Percentiles rank a stretch among this genome's conserved stretches.
These are phyloP conservation scores for Hoplostethus mediterraneus DNA, from an alignment of 2,797 vertebrate species.

Conservation along the genomic window DNA sequence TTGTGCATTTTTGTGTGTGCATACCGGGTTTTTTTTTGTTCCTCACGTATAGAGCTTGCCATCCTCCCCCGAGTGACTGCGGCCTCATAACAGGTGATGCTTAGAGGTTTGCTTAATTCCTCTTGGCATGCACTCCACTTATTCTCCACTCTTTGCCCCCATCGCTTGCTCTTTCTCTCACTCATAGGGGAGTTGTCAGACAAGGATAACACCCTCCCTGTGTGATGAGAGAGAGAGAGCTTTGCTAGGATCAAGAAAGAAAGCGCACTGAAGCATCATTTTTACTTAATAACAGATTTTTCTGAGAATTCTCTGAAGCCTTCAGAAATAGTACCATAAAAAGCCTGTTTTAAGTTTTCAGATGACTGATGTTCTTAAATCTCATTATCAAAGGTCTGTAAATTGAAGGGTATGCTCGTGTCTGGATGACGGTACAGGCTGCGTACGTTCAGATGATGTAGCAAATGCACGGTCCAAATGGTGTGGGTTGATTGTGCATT, in stretches of 20 bases:
- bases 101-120: slow-evolving; percentile 61
- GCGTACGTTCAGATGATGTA: no score
- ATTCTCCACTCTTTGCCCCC: slow-evolving; percentile 55
- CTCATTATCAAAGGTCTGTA: slow-evolving; percentile 44
- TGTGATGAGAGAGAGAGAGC: slow-evolving; percentile 22
- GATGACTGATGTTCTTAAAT: slow-evolving; percentile 40
- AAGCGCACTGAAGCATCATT: slow-evolving; percentile 44
- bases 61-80: slow-evolving; percentile 33
- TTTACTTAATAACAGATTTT: slow-evolving; percentile 54
- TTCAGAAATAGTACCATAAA: slow-evolving; percentile 10
- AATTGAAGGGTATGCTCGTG: slow-evolving; percentile 30
- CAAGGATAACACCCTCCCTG: slow-evolving; percentile 66
- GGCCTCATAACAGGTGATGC: slow-evolving; percentile 55
- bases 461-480: no score
- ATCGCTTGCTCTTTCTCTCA: slow-evolving; percentile 46
- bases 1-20: background rate
- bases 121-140: slow-evolving; percentile 68
- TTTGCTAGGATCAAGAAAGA: slow-evolving; percentile 46
- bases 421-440: slow-evolving; percentile 5
- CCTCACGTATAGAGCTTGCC: background rate
- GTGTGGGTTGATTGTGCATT: no score
- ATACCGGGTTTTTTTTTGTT: background rate
- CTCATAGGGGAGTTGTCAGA: slow-evolving; percentile 74
- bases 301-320: slow-evolving; percentile 17
- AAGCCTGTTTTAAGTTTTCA: slow-evolving; percentile 28